Evolutionary conservation across 2,113 vertebrate genomes (phyloP).

Genomic region (Hippocampus barbouri): DNA sequence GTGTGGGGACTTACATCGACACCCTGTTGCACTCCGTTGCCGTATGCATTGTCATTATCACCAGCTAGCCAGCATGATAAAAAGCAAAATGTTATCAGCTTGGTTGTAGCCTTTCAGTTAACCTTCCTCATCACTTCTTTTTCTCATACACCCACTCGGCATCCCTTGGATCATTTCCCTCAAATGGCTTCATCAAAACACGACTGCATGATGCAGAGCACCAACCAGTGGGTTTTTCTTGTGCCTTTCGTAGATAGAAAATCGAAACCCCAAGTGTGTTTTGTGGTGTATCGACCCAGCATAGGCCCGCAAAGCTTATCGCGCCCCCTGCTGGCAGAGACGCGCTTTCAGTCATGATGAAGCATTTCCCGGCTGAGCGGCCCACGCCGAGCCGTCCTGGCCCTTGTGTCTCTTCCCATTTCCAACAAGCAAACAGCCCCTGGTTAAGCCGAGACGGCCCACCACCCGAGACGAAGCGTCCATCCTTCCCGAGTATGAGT

Average conservation of each 20-base stretch:
- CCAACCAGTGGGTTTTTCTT: conserved; percentile 41
- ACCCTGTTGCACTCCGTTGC: conserved; percentile 18
- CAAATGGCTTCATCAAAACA: conserved; percentile 38
- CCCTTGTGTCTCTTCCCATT: conserved; percentile 58
- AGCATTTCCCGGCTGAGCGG: conserved; percentile 58
- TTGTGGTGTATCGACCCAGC: conserved; percentile 31
- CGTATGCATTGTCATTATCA: conserved; percentile 40
- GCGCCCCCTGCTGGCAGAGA: conserved; percentile 49
- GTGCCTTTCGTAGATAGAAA: conserved; percentile 48
- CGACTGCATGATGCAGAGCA: conserved; percentile 21
- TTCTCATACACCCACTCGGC: not conserved
- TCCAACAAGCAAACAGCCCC: conserved; percentile 54
- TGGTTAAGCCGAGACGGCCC: conserved; percentile 64
- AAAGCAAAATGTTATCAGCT: conserved; percentile 3
- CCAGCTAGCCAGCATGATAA: conserved; percentile 31
- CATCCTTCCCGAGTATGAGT: conserved; percentile 39
- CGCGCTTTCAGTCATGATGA: conserved; percentile 58
- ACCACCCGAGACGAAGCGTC: conserved; percentile 54
- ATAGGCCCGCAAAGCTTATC: conserved; percentile 47
- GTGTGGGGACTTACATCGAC: not conserved
- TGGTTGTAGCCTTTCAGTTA: conserved; percentile 14
- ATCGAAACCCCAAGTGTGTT: conserved; percentile 40
- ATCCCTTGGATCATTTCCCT: conserved; percentile 31
- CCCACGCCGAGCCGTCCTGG: conserved; percentile 52
- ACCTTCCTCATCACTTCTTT: conserved; percentile 13